Percentiles rank a stretch among this genome's conserved stretches.
phyloP scores from a whole-genome alignment of 2,113 vertebrate species.

The Sceloporus tristichus region DNA sequence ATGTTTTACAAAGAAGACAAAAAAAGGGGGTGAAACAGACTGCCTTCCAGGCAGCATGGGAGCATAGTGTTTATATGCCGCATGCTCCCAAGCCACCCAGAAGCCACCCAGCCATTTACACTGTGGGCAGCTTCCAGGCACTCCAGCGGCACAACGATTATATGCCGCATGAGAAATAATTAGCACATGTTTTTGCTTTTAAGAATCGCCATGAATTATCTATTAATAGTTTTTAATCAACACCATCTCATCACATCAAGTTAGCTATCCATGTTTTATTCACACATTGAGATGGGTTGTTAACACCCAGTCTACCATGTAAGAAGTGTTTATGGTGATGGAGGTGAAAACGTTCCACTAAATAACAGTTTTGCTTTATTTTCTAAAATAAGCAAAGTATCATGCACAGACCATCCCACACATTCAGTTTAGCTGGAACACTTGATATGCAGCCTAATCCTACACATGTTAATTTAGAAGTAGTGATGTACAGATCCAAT shows the following conservation, averaged over 20 bases:
- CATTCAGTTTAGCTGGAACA: not conserved
- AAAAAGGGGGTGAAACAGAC: no score
- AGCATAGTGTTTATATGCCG: no score
- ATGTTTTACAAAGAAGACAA: no score
- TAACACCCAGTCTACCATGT: conserved; percentile 2
- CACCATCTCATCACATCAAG: not conserved
- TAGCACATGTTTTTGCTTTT: conserved; percentile 16
- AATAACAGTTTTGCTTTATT: not conserved
- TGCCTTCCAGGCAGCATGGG: no score
- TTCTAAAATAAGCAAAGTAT: not conserved
- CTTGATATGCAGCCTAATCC: not conserved
- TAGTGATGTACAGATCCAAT: not conserved
- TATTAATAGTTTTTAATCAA: conserved; percentile 29
- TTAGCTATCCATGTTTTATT: conserved; percentile 4
- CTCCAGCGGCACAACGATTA: no score
- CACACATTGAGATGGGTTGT: conserved; percentile 7
- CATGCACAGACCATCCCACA: not conserved
- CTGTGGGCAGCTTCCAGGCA: no score
- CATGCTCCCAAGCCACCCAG: no score
- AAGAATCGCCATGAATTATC: not conserved
- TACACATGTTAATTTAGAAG: not conserved
- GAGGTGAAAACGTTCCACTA: not conserved
- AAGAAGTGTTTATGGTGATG: conserved; percentile 1
- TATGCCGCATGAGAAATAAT: not conserved
- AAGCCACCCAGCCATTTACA: no score